Percentiles rank a stretch among this genome's conserved stretches.
These are phyloP conservation scores for Danio kyathit DNA, from an alignment of 2,797 vertebrate species.

Conservation along the genomic window DNA sequence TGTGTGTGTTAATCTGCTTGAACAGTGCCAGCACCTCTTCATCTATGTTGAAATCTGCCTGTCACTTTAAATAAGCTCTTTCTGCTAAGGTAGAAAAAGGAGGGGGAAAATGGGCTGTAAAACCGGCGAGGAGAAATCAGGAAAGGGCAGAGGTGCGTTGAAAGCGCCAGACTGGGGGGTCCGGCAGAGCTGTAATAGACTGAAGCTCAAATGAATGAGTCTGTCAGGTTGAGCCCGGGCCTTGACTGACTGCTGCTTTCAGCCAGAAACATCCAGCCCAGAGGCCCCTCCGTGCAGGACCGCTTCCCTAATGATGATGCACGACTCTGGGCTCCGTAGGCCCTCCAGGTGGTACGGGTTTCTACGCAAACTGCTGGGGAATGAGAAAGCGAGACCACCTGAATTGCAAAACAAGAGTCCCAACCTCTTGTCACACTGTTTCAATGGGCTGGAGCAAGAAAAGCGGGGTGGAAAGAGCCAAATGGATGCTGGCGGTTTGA, in stretches of 20 bases:
- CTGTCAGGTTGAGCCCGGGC: constrained; percentile 58
- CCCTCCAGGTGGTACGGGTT: not conserved
- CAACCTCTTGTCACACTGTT: constrained; percentile 13
- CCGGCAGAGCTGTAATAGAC: constrained; percentile 51
- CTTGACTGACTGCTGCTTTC: constrained; percentile 58
- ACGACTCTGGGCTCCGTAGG: constrained; percentile 50
- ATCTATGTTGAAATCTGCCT: constrained; percentile 33
- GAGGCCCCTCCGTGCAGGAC: constrained; percentile 59
- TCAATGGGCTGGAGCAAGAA: not conserved
- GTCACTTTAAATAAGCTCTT: constrained; percentile 40
- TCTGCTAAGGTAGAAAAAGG: constrained; percentile 25
- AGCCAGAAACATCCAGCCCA: constrained; percentile 46
- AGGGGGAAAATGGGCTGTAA: not conserved
- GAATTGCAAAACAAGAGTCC: constrained; percentile 23
- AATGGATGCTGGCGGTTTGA: constrained; percentile 51
- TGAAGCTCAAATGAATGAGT: constrained; percentile 61
- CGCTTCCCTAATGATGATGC: constrained; percentile 65
- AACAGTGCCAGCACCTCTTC: constrained; percentile 1
- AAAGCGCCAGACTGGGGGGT: constrained; percentile 27
- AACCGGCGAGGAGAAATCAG: not conserved
- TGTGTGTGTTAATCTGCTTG: not conserved
- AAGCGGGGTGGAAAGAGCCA: constrained; percentile 33
- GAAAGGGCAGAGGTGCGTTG: constrained; percentile 15
- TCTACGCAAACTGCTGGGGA: constrained; percentile 1
- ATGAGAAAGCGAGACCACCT: constrained; percentile 17